These are phyloP conservation scores for Caenorhabditis angaria DNA, from an alignment of 2,888 invertebrate genomes.

Conservation along the genomic window DNA sequence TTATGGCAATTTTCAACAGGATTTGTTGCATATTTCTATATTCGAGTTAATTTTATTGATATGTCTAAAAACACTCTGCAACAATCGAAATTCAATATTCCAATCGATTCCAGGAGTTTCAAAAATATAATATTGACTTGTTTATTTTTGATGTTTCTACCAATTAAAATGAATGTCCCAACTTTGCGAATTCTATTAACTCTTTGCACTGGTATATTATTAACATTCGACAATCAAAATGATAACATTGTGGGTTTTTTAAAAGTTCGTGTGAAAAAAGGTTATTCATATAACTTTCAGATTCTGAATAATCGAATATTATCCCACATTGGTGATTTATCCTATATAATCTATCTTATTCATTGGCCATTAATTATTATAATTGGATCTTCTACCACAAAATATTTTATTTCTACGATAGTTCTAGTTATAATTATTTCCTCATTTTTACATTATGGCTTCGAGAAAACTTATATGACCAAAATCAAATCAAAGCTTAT, in stretches of 20 bases:
- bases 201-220: constrained; percentile 10
- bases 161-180: constrained; percentile 11
- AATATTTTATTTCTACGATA: constrained; percentile 5
- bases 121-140: constrained; percentile 1
- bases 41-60: constrained; percentile 24
- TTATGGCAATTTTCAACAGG: constrained; percentile 42
- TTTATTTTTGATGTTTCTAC: constrained; percentile 13
- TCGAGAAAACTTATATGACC: constrained; percentile 17
- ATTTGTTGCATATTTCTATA: constrained; percentile 24
- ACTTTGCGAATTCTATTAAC: constrained; percentile 19
- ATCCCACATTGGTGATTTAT: constrained; percentile 13
- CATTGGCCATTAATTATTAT: constrained; percentile 32
- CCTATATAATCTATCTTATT: constrained; percentile 19
- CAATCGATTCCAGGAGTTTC: constrained; percentile 5
- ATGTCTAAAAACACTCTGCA: constrained; percentile 3
- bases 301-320: constrained; percentile 11
- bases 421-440: constrained; percentile 9
- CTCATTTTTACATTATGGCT: constrained; percentile 12
- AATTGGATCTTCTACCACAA: background rate
- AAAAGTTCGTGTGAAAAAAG: background rate
- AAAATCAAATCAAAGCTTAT: constrained; percentile 1
- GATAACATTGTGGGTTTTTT: constrained; percentile 7
- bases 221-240: constrained; percentile 12
- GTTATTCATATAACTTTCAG: constrained; percentile 6
- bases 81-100: background rate